A percentile compares a stretch with the other conserved stretches of the same genome.
phyloP scores from a whole-genome alignment of 2,113 vertebrate species.

The Chloropsis hardwickii region DNA sequence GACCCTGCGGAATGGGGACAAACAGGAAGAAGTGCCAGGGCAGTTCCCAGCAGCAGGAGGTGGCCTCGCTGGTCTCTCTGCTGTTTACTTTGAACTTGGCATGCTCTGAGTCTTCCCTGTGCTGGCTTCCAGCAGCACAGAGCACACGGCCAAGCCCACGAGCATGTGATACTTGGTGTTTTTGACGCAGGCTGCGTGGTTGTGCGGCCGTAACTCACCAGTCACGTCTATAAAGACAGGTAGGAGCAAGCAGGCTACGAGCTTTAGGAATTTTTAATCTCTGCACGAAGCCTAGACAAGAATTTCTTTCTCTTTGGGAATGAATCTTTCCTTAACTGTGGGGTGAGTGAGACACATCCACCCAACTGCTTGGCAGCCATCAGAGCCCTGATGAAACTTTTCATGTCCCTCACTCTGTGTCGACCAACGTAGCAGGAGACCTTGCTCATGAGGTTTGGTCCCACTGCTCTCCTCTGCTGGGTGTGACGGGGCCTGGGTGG shows the following conservation, averaged over 20 bases:
- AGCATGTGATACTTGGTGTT: constrained; percentile 19
- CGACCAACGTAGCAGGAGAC: rapidly evolving
- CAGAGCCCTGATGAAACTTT: not conserved
- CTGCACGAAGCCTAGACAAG: not conserved
- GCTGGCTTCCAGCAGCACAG: constrained; percentile 3
- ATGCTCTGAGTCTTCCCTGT: constrained; percentile 18
- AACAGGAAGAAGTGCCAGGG: constrained; percentile 23
- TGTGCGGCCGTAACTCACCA: not conserved
- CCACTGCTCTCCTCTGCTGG: not conserved
- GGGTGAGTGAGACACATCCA: not conserved
- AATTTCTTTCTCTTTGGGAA: not conserved
- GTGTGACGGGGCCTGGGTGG: not conserved
- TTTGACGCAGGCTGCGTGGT: not conserved
- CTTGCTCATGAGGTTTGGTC: not conserved
- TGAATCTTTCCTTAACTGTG: not conserved
- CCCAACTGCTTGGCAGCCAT: not conserved
- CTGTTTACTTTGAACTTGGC: constrained; percentile 56
- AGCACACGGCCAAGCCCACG: constrained; percentile 34
- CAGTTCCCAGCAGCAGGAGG: constrained; percentile 59
- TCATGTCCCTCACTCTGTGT: rapidly evolving
- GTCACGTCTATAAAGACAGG: not conserved
- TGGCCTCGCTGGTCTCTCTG: constrained; percentile 20
- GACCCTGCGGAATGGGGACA: not conserved
- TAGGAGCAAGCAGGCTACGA: constrained; percentile 10
- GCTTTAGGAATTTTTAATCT: not conserved